Percentiles rank a stretch among this genome's conserved stretches.
Evolutionary conservation across 2,797 vertebrate species (phyloP).

Genomic region (Hydrocynus forskahlii): DNA sequence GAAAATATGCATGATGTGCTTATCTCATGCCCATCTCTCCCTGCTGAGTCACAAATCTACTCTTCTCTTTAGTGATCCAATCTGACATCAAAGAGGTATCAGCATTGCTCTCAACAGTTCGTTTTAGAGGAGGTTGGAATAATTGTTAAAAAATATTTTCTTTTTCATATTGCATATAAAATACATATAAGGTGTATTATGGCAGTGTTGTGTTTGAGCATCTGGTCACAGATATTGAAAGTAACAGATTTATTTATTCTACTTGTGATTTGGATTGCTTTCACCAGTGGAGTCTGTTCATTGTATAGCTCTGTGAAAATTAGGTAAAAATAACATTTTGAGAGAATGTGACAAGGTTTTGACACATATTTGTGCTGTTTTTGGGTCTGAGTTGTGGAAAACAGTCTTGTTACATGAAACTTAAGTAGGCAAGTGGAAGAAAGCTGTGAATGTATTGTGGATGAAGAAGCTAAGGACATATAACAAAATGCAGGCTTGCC

Average conservation of each 20-base stretch:
- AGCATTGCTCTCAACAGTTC: too few relatives aligned
- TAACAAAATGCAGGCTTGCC: constrained; percentile 15
- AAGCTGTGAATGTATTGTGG: constrained; percentile 5
- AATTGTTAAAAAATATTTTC: too few relatives aligned
- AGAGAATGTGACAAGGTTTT: constrained; percentile 5
- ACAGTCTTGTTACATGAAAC: constrained; percentile 16
- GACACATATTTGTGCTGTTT: constrained; percentile 6
- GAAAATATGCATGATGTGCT: too few relatives aligned
- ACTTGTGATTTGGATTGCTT: neutral
- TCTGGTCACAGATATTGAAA: neutral
- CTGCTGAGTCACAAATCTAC: too few relatives aligned
- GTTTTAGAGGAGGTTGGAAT: too few relatives aligned
- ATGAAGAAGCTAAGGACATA: neutral
- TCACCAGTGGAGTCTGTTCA: neutral
- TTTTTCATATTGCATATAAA: too few relatives aligned
- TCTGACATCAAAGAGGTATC: too few relatives aligned
- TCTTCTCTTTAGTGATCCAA: too few relatives aligned
- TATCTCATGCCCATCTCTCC: too few relatives aligned
- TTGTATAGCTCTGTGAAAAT: neutral
- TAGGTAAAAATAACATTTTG: neutral
- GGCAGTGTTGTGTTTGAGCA: too few relatives aligned
- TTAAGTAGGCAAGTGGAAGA: neutral
- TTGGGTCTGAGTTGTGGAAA: neutral
- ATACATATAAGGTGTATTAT: too few relatives aligned
- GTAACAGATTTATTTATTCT: neutral